Evolutionary conservation across 1,140 invertebrate species (phyloP).

Genomic region (Sinella curviseta): DNA sequence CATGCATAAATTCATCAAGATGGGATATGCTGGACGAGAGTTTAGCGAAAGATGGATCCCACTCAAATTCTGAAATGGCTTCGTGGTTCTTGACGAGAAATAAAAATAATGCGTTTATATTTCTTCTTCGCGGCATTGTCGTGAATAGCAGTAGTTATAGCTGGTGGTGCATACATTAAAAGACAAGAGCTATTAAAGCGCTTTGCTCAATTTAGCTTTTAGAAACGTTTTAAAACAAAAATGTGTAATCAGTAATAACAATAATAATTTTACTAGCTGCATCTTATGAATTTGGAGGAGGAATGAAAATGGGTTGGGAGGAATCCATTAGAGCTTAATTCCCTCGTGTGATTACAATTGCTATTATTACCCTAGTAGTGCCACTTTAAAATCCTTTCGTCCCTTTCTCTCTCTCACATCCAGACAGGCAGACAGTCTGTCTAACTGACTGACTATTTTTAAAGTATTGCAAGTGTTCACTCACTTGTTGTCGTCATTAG

Average conservation of each 20-base stretch:
- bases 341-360: background rate
- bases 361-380: background rate
- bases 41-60: background rate
- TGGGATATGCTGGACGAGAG: background rate
- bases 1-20: conserved; percentile 3
- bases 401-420: background rate
- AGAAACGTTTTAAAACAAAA: conserved; percentile 11
- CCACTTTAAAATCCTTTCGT: background rate
- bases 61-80: background rate
- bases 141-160: background rate
- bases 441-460: too few relatives aligned
- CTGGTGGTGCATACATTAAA: background rate
- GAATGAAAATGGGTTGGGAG: background rate
- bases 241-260: background rate
- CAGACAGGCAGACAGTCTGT: too few relatives aligned
- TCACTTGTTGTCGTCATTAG: too few relatives aligned
- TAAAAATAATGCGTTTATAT: conserved; percentile 3
- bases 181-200: background rate
- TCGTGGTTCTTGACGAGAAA: background rate
- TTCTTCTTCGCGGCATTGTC: background rate
- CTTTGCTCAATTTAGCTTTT: conserved; percentile 19
- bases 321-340: conserved; percentile 12
- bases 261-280: background rate
- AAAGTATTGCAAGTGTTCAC: too few relatives aligned
- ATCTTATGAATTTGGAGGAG: background rate